Conservation (phyloP, 2,113 vertebrate species). For the Oncorhynchus keta region DNA sequence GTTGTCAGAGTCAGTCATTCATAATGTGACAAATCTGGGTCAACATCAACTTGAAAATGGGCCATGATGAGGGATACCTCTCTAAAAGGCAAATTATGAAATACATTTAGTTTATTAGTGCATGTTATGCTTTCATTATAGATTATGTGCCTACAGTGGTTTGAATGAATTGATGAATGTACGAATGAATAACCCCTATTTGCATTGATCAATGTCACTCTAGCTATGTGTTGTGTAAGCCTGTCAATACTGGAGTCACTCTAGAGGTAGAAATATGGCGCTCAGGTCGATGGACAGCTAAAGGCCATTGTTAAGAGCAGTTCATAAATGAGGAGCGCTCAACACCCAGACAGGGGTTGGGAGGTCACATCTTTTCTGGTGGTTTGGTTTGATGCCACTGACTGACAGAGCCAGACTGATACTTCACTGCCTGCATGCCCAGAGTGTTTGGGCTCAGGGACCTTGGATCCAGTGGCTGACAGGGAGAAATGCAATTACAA, state of each 20-base stretch:
- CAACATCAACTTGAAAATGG: too few relatives aligned
- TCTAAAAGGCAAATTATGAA: too few relatives aligned
- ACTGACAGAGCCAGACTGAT: constrained; percentile 36
- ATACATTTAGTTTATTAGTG: not conserved
- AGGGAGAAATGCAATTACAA: too few relatives aligned
- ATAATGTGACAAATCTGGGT: too few relatives aligned
- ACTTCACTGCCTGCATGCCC: constrained; percentile 16
- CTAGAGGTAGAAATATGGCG: constrained; percentile 20
- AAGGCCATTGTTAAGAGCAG: constrained; percentile 34
- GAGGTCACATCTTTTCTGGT: constrained; percentile 38
- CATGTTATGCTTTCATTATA: not conserved
- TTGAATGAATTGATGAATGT: not conserved
- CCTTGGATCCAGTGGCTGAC: not conserved
- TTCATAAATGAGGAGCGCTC: constrained; percentile 43
- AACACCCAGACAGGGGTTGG: constrained; percentile 20
- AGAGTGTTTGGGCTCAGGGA: constrained; percentile 12
- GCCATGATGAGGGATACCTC: too few relatives aligned
- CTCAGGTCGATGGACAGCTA: constrained; percentile 20
- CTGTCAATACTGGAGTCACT: not conserved
- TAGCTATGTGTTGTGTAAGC: not conserved
- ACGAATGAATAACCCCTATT: not conserved
- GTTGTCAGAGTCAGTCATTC: too few relatives aligned
- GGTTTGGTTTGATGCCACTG: constrained; percentile 30
- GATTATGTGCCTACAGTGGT: not conserved
- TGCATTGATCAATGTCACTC: constrained; percentile 4